Base-by-base conservation (phyloP, 2,113 vertebrate genomes). In the Heterocephalus glaber region DNA sequence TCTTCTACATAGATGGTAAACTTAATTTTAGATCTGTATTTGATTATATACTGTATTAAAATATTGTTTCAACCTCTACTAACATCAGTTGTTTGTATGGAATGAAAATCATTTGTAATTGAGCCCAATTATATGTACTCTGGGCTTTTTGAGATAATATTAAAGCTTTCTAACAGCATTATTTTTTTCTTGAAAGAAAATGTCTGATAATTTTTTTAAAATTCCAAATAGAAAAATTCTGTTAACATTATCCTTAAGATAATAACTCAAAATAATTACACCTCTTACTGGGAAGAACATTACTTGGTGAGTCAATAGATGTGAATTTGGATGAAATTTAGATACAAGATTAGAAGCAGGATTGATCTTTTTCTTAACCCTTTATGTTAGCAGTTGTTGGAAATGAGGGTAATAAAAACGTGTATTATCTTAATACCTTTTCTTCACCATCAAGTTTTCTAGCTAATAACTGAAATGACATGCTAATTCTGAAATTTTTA, bases 241-340 rank as follows among this genome's bases (percentile, higher is more conserved):
- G 3, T 24, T 93, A 81, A 74, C 41, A 85, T 38, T 86, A 94
- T 79, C 35, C 33, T 7, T 92, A 38, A 93, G 47, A 74, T 92
- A 86, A 92, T 66, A 93, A 65, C 77, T 91, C 22, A 93, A 91
- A 90, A 95, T 89, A 58, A 97, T 61, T 91, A 58, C 6, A 33
- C 13, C 5, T 84, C 10, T 80, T 96, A 76, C n/a, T 54, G 63
- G 76, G 49, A 94, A 74, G 54, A 94, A 77, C 72, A 87, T 77
- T 90, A 80, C 58, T 92, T 77, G 33, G 56, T 91, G 20, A 86
- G 8, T 95, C n/a, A 77, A 89, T 60, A 96, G 22, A 87, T 95
- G 56, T 26, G 49, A 89, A 96, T 89, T 89, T 89, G 56, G 70
- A 56, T 82, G 41, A 89, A 93, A 89, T 93, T 96, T 89, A 86